Evolutionary conservation across 92 coral and sea anemone species (phyloP).

Genomic region (Epizoanthus fatuus): DNA sequence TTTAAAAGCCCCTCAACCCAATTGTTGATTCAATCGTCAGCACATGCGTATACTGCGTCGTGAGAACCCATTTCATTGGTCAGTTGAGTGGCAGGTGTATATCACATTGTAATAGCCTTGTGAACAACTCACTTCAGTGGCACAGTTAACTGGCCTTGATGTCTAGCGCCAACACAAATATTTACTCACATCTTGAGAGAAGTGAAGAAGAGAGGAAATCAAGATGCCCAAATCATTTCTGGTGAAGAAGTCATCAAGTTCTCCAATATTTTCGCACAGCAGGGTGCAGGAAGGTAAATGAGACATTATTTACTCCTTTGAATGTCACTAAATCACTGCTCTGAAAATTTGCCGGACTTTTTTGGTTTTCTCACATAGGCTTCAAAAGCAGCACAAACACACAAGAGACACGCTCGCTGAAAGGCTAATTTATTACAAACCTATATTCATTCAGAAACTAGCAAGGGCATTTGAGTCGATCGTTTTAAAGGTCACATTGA

Average conservation of each 20-base stretch:
- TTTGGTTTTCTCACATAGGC: not conserved
- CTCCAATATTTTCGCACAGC: conserved; percentile 33
- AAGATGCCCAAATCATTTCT: conserved; percentile 89
- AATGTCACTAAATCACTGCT: conserved; percentile 51
- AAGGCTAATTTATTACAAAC: conserved; percentile 27
- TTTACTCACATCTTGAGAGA: conserved; percentile 70
- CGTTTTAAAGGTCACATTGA: not conserved
- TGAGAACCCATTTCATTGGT: conserved; percentile 85
- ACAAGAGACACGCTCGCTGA: not conserved
- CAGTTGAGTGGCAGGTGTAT: conserved; percentile 88
- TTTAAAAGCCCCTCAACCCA: conserved; percentile 75
- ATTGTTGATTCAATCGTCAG: conserved; percentile 54
- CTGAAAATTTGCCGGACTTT: conserved; percentile 7
- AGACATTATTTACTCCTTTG: not conserved
- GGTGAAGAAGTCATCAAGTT: conserved; percentile 80
- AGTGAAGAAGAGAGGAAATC: conserved; percentile 43
- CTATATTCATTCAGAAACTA: not conserved
- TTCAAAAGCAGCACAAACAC: conserved; percentile 22
- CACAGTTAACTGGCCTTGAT: conserved; percentile 80
- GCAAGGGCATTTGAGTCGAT: not conserved
- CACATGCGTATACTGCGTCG: conserved; percentile 75
- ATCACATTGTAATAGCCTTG: conserved; percentile 84
- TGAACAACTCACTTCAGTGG: conserved; percentile 78
- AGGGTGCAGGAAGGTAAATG: conserved; percentile 74
- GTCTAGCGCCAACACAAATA: conserved; percentile 81